Conservation (phyloP, 2,797 vertebrate genomes). For the Falco rusticolus region DNA sequence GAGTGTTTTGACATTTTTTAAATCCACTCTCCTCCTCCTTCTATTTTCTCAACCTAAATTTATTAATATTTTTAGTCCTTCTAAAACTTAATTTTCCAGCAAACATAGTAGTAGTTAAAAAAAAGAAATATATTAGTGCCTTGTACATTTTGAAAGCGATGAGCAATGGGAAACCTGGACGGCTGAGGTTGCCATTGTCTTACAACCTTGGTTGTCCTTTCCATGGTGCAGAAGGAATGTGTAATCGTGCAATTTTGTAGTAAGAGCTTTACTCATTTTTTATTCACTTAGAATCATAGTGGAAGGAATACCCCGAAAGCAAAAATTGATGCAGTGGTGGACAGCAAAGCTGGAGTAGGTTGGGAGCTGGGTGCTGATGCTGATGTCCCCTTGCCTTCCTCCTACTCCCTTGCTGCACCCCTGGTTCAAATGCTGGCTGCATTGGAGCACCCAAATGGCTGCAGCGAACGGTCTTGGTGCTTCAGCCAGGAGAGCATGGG, state of each 20-base stretch:
- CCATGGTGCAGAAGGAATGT: not conserved
- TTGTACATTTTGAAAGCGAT: not conserved
- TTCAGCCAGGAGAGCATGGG: accelerated
- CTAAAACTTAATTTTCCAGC: conserved; percentile 7
- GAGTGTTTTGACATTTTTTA: conserved; percentile 72
- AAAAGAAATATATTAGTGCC: not conserved
- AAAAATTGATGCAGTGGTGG: not conserved
- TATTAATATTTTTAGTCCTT: conserved; percentile 48
- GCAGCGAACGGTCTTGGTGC: not conserved
- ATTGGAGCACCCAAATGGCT: accelerated
- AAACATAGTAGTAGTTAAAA: not conserved
- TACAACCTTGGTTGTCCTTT: not conserved
- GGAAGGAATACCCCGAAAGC: too few relatives aligned
- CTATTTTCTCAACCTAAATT: conserved; percentile 41
- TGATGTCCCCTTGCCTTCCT: not conserved
- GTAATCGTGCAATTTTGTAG: not conserved
- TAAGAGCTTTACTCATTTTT: not conserved
- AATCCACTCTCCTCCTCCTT: conserved; percentile 9
- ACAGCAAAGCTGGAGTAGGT: not conserved
- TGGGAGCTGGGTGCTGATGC: not conserved
- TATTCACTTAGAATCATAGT: not conserved
- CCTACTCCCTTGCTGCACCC: not conserved
- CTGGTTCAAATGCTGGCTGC: not conserved
- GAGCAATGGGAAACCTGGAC: not conserved
- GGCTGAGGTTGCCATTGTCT: not conserved